Evolutionary conservation across 2,797 vertebrate species (phyloP).

Genomic region (Acropternis orthonyx): DNA sequence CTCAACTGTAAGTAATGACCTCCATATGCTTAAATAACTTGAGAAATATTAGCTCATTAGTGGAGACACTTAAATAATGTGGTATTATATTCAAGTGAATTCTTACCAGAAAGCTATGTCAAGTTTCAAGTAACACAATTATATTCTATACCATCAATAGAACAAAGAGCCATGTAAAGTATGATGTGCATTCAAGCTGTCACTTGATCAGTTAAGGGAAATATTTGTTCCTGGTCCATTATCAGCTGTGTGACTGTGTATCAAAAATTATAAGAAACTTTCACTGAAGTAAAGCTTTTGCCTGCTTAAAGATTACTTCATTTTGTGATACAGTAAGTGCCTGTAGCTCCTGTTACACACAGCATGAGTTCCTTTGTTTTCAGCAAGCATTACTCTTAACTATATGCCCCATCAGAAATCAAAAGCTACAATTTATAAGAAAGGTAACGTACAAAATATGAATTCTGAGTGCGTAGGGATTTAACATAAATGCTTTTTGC

Average conservation of each 20-base stretch:
- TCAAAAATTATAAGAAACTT: not conserved
- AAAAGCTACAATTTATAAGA: not conserved
- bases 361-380: not conserved
- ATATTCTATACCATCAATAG: not conserved
- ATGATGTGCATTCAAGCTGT: not conserved
- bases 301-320: not conserved
- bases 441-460: not conserved
- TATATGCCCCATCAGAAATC: not conserved
- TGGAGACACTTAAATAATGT: not conserved
- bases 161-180: not conserved
- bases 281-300: not conserved
- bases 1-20: not conserved
- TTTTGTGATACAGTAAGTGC: not conserved
- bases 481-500: not conserved
- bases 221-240: not conserved
- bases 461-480: not conserved
- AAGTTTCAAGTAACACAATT: not conserved
- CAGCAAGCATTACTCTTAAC: not conserved
- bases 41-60: slow-evolving; percentile 14
- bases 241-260: not conserved
- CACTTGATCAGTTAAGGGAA: slow-evolving; percentile 8
- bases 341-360: not conserved
- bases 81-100: not conserved
- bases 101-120: not conserved
- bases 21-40: slow-evolving; percentile 6